These are phyloP conservation scores for Rhombomys opimus DNA, from an alignment of 2,113 vertebrate species.

Conservation along the genomic window DNA sequence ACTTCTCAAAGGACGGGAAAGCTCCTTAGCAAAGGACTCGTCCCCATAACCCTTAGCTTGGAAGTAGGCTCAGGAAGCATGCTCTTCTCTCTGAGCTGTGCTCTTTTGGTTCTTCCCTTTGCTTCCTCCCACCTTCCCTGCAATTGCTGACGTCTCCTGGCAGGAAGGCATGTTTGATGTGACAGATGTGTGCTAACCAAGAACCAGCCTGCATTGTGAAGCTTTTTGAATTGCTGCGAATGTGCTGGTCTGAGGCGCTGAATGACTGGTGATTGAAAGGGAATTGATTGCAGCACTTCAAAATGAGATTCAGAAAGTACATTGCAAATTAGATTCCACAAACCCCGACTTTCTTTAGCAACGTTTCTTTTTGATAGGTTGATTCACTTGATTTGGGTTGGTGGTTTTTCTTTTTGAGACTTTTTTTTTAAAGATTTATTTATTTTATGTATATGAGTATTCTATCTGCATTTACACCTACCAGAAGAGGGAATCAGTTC, in stretches of 20 bases:
- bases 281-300: conserved; percentile 45
- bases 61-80: background rate
- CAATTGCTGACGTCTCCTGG: background rate
- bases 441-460: too few relatives aligned
- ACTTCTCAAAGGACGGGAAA: background rate
- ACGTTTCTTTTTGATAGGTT: background rate
- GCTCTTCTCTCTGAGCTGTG: background rate
- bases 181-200: background rate
- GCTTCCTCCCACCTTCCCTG: conserved; percentile 28
- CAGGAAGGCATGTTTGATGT: background rate
- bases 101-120: background rate
- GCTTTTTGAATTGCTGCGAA: background rate
- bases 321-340: background rate
- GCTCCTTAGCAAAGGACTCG: background rate
- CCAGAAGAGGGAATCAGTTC: too few relatives aligned
- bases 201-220: conserved; percentile 29
- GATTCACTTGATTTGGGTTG: background rate
- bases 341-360: conserved; percentile 13
- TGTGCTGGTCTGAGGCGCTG: background rate
- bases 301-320: conserved; percentile 25
- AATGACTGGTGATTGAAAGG: conserved; percentile 45
- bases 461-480: too few relatives aligned
- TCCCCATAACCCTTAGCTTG: background rate
- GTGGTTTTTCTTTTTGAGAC: background rate
- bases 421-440: too few relatives aligned